Base-by-base conservation (phyloP, 2,888 invertebrate genomes). In the Orthosia gracilis region DNA sequence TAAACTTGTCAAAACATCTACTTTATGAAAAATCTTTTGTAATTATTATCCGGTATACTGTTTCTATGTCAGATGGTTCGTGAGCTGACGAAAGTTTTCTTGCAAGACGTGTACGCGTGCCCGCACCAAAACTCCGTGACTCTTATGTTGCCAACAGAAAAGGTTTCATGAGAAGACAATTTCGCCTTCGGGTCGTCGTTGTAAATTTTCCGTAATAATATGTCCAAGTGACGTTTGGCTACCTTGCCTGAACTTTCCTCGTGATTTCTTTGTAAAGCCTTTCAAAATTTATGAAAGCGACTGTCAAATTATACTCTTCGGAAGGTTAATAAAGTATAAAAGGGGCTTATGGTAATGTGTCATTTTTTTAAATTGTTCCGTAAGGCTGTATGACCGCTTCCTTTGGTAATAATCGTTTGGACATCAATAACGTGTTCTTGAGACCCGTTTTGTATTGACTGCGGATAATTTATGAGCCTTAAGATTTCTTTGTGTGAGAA, bases 241-340 rank as follows among this genome's bases (percentile, higher is more conserved):
- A 85, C 88, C 83, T 85, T 85, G 83, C 69, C 82, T 84, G 68
- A 87, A 88, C 75, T 80, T 83, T 80, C 83, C 82, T 72, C 82
- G 85, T 83, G 88, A 89, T 87, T 88, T 90, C 86, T 85, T 85
- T 84, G 82, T 84, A 87, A 85, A 88, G 79, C 82, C 82, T 76
- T 85, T 70, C 55, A 74, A 85, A 94, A 94, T 93, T 94, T 94
- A 94, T 91, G 91, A 86, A 89, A 92, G 92, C 89, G 89, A 91
- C 92, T 93, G 92, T 94, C 94, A 94, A 92, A 94, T 94, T 93
- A 93, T 92, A 91, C 91, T 91, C 91, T 87, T 87, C 78, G 79
- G 84, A 81, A 88, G 88, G 91, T 92, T 92, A 92, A 93, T 94
- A 93, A 91, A 89, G 89, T 86, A 89, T 80, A 82, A 88, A 74